Evolutionary conservation across 2,113 vertebrate species (phyloP), one percentile per base, ranked within the genome.

Genomic region (Megalops atlanticus): DNA sequence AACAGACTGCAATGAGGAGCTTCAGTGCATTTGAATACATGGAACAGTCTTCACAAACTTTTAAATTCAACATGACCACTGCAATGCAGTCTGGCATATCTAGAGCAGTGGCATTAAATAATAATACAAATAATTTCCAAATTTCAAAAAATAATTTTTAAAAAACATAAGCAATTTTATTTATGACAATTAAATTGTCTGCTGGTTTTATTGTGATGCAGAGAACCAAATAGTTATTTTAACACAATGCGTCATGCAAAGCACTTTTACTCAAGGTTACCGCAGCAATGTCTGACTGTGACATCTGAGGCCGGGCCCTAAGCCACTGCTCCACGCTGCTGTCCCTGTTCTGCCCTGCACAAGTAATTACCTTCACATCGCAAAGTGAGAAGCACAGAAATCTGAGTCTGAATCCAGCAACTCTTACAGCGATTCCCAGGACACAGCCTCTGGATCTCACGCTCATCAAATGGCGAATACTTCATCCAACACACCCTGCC

Each of bases 401-500:
- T 38, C 10, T 78, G 35, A 43, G 36, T n/a, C 58, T 31, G 58
- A 64, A 64, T 64, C 6, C n/a, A 0, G 31, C 11, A n/a, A 31
- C 4, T 68, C 16, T 31, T 0, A 54, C 39, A 47, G 38, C 47
- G 41, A 36, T 80, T 87, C 84, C 79, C 49, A 84, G 86, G 81
- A 84, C 38, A n/a, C 49, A 12, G 69, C 77, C 81, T 87, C 85
- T 81, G 72, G 76, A 74, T 31, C n/a, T n/a, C n/a, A n/a, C n/a
- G 47, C 74, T 85, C 82, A 88, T 78, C 84, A 88, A 85, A 84
- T 74, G 77, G 75, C 49, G 49, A 74, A 80, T 82, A 68, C 87
- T 91, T 89, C 81, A 82, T 84, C 84, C 89, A 85, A 88, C 74
- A 43, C n/a, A n/a, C 24, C n/a, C n/a, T 1, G 39, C 86, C 85